A percentile compares a stretch with the other conserved stretches of the same genome.
Conservation (phyloP, 2,113 vertebrate genomes). For the Gorsachius goisagi region DNA sequence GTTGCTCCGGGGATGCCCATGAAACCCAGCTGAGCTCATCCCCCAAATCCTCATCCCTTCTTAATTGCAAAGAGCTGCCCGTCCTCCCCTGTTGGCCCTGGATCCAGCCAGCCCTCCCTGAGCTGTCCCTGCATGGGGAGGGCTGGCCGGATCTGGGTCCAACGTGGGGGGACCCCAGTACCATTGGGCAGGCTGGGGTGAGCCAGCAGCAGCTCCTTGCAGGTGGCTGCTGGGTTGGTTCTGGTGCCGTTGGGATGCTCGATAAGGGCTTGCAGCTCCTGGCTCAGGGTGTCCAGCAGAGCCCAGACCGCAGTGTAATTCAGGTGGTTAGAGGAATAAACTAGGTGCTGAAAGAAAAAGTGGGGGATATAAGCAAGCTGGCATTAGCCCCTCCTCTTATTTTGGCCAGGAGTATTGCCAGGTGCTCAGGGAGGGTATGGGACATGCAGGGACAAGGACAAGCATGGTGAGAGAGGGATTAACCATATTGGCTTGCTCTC, state of each 20-base stretch:
- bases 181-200: conserved; percentile 80
- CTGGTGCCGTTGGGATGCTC: conserved; percentile 84
- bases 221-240: conserved; percentile 81
- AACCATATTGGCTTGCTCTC: not conserved
- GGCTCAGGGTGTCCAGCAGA: conserved; percentile 76
- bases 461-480: fast-evolving
- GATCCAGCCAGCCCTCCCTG: no score
- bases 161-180: not conserved
- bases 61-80: not conserved
- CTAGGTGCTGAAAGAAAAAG: conserved; percentile 65
- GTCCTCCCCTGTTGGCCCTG: fast-evolving
- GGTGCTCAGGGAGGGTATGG: not conserved
- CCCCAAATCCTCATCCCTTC: not conserved
- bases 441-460: not conserved
- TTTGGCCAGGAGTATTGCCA: not conserved
- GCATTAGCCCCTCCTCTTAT: fast-evolving
- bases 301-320: conserved; percentile 73
- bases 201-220: conserved; percentile 87
- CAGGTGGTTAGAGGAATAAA: conserved; percentile 78
- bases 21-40: not conserved
- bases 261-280: conserved; percentile 75
- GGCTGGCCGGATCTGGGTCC: not conserved
- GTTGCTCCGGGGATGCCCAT: not conserved
- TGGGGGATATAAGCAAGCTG: not conserved
- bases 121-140: fast-evolving